These are phyloP conservation scores for Hippolais icterina DNA, from an alignment of 2,113 vertebrate species.

Conservation along the genomic window DNA sequence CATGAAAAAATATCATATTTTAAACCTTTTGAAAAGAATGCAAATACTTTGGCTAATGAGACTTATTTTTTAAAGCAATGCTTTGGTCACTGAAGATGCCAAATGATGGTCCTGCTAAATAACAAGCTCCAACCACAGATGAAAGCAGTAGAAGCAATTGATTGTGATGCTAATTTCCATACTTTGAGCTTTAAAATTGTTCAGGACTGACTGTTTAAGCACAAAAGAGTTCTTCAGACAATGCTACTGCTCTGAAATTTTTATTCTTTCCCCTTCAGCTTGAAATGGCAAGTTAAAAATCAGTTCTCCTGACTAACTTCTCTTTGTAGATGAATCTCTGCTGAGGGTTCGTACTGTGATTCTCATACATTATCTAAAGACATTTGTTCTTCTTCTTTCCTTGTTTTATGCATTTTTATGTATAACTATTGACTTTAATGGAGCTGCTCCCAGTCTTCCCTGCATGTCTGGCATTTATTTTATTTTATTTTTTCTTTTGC, in stretches of 20 bases:
- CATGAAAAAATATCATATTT: neutral
- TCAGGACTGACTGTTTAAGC: neutral
- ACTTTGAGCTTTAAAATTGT: neutral
- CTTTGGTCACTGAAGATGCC: neutral
- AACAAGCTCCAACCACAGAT: neutral
- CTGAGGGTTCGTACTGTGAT: slow-evolving; percentile 23
- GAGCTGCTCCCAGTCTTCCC: neutral
- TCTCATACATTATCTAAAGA: slow-evolving; percentile 37
- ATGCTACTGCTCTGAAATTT: neutral
- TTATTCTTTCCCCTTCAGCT: neutral
- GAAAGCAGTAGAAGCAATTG: neutral
- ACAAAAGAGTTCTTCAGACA: slow-evolving; percentile 7
- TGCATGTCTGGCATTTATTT: slow-evolving; percentile 10
- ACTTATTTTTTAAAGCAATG: neutral
- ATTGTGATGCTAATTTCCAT: slow-evolving; percentile 12
- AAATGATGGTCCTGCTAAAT: neutral
- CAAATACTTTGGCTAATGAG: neutral
- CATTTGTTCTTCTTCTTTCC: slow-evolving; percentile 23
- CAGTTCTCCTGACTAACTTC: neutral
- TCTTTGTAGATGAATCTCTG: neutral
- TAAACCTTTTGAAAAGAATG: neutral
- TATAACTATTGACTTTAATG: slow-evolving; percentile 28
- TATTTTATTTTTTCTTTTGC: neutral
- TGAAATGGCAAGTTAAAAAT: slow-evolving; percentile 25
- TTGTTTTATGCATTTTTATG: slow-evolving; percentile 7